Base-by-base conservation (phyloP, 2,797 vertebrate species). In the Cuculus canorus region DNA sequence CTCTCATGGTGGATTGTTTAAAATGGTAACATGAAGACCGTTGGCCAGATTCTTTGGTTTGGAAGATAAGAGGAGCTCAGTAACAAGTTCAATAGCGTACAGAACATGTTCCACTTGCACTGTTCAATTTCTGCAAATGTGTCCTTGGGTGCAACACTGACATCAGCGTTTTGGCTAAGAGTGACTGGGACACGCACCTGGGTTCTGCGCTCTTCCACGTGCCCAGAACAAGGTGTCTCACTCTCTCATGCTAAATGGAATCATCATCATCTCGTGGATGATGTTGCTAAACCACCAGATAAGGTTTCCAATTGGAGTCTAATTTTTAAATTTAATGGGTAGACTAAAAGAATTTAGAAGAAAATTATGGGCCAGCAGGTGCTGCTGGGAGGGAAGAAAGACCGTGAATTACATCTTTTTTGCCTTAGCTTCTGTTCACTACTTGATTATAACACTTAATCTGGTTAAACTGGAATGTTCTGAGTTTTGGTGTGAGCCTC, bases 141-240 rank as follows among this genome's bases (percentile, higher is more conserved):
- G 43, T 66, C 63, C 73, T 88, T 56, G n/a, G 16, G 56, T 64
- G 39, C 43, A 82, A 48, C 6, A 5, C 21, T 33, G 63, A 37
- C 35, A 17, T 59, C 86, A 88, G 73, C 52, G 35, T 48, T 79
- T 79, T 88, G 75, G 32, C 48, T 56, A 21, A 16, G 35, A 63
- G 24, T 4, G 30, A 27, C 24, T 16, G 59, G 50, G 65, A 39
- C 25, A 14, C 0, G 16, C n/a, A 17, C n/a, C 45, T 61, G 47
- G 7, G 16, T n/a, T 82, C 48, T 41, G 17, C 22, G 48, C 57
- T 41, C 3, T 71, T 60, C 7, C n/a, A 23, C 1, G 0, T 4
- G 52, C 37, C 65, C 23, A 33, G 50, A 60, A 75, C 61, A 54
- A 79, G 71, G 47, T 30, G 22, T 24, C 22, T n/a, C 18, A 2